A percentile compares a stretch with the other conserved stretches of the same genome.
Evolutionary conservation across 2,797 vertebrate species (phyloP).

Genomic region (Menidia menidia): DNA sequence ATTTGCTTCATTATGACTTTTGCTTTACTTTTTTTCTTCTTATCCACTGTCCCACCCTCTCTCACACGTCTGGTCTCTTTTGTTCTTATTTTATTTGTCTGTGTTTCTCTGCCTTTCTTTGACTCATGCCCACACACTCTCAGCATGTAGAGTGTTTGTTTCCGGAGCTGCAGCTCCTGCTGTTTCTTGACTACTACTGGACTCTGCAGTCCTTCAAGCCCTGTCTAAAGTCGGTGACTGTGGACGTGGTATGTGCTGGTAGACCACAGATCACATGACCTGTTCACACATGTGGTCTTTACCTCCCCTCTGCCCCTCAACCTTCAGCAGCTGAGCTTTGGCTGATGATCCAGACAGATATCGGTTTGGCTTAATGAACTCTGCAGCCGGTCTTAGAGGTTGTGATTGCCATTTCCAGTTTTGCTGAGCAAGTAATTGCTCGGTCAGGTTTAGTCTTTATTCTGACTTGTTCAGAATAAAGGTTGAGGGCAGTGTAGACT

Average conservation of each 20-base stretch:
- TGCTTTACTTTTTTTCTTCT: conserved; percentile 18
- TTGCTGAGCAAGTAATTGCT: no score
- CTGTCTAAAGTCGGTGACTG: conserved; percentile 89
- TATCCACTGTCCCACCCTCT: conserved; percentile 42
- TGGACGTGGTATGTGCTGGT: conserved; percentile 89
- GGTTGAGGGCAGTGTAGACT: neutral
- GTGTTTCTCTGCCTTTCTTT: conserved; percentile 49
- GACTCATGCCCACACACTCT: conserved; percentile 61
- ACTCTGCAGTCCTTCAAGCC: conserved; percentile 89
- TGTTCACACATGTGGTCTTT: conserved; percentile 41
- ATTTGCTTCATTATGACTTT: conserved; percentile 50
- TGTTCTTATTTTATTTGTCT: conserved; percentile 7
- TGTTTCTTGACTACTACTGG: conserved; percentile 92
- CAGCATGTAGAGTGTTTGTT: conserved; percentile 90
- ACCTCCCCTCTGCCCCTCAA: conserved; percentile 28
- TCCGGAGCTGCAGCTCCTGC: conserved; percentile 89
- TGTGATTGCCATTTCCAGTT: no score
- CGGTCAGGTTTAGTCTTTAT: no score
- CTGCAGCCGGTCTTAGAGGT: no score
- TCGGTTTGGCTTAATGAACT: no score
- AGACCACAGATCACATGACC: conserved; percentile 54
- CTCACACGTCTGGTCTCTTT: conserved; percentile 31
- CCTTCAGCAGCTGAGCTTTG: conserved; percentile 26
- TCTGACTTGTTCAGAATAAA: no score
- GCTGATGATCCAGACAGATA: neutral